A percentile compares a stretch with the other conserved stretches of the same genome.
Conservation (phyloP, 1,140 invertebrate genomes). For the Drosophila gunungcola region DNA sequence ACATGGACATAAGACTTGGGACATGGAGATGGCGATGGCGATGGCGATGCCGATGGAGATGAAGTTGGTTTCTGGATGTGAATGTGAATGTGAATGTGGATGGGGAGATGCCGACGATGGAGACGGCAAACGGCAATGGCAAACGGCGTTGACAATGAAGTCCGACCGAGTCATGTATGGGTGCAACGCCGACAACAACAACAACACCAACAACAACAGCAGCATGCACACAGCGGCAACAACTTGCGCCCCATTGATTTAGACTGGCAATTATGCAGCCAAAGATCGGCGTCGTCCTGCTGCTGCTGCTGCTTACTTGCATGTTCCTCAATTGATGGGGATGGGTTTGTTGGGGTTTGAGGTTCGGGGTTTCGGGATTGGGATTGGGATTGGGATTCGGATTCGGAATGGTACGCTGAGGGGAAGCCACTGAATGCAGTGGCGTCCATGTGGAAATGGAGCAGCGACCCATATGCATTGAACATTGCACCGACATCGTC, state of each 20-base stretch:
- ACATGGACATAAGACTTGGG: conserved; percentile 47
- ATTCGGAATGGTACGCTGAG: neutral
- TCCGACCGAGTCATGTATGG: conserved; percentile 60
- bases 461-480: conserved; percentile 75
- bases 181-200: conserved; percentile 48
- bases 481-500: conserved; percentile 34
- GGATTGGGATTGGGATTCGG: neutral
- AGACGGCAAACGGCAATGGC: conserved; percentile 41
- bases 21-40: conserved; percentile 29
- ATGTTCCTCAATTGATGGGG: conserved; percentile 74
- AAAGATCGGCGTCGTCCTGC: conserved; percentile 49
- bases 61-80: neutral
- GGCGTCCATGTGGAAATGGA: conserved; percentile 69
- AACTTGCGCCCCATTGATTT: conserved; percentile 70
- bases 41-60: conserved; percentile 21
- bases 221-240: conserved; percentile 51
- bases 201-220: conserved; percentile 22
- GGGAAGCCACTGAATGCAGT: conserved; percentile 11
- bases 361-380: conserved; percentile 2
- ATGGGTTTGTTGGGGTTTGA: conserved; percentile 29
- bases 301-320: conserved; percentile 44
- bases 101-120: conserved; percentile 23
- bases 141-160: conserved; percentile 75
- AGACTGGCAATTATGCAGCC: conserved; percentile 79
- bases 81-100: neutral